Evolutionary conservation across 1,140 invertebrate species (phyloP).

Genomic region (Drosophila ambigua): DNA sequence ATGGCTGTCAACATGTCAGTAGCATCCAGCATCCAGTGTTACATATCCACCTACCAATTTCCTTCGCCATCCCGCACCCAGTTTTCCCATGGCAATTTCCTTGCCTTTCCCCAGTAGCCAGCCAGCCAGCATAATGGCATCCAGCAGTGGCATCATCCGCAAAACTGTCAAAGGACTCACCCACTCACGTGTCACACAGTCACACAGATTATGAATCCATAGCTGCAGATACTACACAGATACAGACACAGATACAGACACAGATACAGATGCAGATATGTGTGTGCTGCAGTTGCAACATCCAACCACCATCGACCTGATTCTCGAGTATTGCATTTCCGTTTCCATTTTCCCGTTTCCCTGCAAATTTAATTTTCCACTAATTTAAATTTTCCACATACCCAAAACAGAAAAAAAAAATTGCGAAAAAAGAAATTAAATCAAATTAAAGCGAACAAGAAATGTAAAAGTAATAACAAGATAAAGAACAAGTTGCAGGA

Average conservation of each 20-base stretch:
- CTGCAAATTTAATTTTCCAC: slow-evolving; percentile 19
- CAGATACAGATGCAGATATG: too few species aligned
- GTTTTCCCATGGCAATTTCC: neutral
- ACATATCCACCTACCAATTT: slow-evolving; percentile 15
- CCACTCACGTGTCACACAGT: slow-evolving; percentile 13
- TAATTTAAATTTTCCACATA: slow-evolving; percentile 53
- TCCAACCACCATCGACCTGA: too few species aligned
- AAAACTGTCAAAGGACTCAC: slow-evolving; percentile 19
- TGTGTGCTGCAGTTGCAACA: too few species aligned
- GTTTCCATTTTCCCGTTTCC: too few species aligned
- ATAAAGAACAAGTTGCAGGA: slow-evolving; percentile 1
- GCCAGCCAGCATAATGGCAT: slow-evolving; percentile 1
- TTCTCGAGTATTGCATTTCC: too few species aligned
- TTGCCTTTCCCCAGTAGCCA: too few species aligned
- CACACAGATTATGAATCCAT: slow-evolving; percentile 1
- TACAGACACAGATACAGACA: too few species aligned
- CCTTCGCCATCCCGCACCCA: neutral
- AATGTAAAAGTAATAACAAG: slow-evolving; percentile 3
- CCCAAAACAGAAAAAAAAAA: neutral
- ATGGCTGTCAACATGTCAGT: slow-evolving; percentile 30
- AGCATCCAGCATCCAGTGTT: slow-evolving; percentile 4
- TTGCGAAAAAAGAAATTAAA: slow-evolving; percentile 18
- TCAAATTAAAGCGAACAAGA: slow-evolving; percentile 37
- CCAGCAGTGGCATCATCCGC: slow-evolving; percentile 12
- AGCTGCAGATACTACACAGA: too few species aligned